phyloP scores from a whole-genome alignment of 2,888 invertebrate genomes.

The Nomada ferruginata region DNA sequence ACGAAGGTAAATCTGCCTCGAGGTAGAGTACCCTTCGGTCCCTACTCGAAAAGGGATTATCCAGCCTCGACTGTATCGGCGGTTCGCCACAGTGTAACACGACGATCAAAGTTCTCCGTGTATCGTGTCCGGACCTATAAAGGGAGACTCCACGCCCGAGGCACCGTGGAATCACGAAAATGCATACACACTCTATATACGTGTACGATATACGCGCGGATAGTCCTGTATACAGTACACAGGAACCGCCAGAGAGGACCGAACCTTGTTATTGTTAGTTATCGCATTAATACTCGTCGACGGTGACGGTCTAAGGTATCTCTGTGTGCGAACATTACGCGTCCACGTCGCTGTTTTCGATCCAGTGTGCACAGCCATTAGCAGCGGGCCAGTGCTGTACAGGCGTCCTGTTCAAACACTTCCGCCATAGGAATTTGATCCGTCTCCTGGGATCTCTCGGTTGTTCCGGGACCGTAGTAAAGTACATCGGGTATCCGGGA shows the following conservation, averaged over 20 bases:
- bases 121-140: slow-evolving; percentile 59
- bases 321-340: slow-evolving; percentile 50
- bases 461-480: slow-evolving; percentile 45
- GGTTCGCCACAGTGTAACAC: slow-evolving; percentile 69
- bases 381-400: slow-evolving; percentile 54
- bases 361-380: slow-evolving; percentile 67
- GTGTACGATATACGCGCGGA: slow-evolving; percentile 2
- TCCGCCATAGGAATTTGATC: slow-evolving; percentile 68
- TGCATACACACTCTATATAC: slow-evolving; percentile 19
- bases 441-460: slow-evolving; percentile 54
- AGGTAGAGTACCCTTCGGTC: slow-evolving; percentile 68
- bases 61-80: slow-evolving; percentile 64
- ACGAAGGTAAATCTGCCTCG: slow-evolving; percentile 54
- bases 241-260: slow-evolving; percentile 40
- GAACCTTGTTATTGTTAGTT: slow-evolving; percentile 73
- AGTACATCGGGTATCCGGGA: slow-evolving; percentile 46
- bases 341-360: slow-evolving; percentile 57
- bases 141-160: slow-evolving; percentile 57
- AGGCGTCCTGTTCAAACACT: slow-evolving; percentile 71
- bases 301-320: slow-evolving; percentile 35
- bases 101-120: slow-evolving; percentile 71
- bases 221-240: slow-evolving; percentile 8
- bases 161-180: slow-evolving; percentile 64
- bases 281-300: slow-evolving; percentile 69
- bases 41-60: slow-evolving; percentile 72